These are phyloP conservation scores for Armadillidium nasatum DNA, from an alignment of 1,140 invertebrate genomes.

Conservation along the genomic window DNA sequence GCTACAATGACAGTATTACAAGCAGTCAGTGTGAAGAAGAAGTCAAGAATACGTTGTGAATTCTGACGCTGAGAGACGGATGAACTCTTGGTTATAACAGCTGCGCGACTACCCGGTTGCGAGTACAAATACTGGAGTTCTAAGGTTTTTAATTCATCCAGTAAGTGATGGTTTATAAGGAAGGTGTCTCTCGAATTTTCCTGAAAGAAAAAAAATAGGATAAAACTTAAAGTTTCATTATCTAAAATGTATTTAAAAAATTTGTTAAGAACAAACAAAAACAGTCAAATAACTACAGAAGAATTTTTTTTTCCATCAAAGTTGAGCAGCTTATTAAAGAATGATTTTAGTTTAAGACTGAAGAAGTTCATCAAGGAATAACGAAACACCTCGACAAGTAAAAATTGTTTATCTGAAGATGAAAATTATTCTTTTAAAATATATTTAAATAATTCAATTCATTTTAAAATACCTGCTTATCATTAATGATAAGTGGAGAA, in stretches of 20 bases:
- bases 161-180: slow-evolving; percentile 61
- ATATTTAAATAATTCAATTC: background rate
- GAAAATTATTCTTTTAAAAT: background rate
- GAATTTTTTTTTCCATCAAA: too few relatives aligned
- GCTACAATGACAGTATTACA: slow-evolving; percentile 96
- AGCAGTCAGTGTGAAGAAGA: slow-evolving; percentile 82
- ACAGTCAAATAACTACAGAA: too few relatives aligned
- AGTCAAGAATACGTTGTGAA: slow-evolving; percentile 69
- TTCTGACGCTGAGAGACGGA: background rate
- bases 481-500: slow-evolving; percentile 23
- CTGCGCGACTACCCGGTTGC: slow-evolving; percentile 21
- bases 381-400: too few relatives aligned
- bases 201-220: background rate
- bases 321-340: too few relatives aligned
- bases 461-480: slow-evolving; percentile 11
- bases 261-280: too few relatives aligned
- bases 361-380: too few relatives aligned
- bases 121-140: slow-evolving; percentile 42
- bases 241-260: too few relatives aligned
- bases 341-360: too few relatives aligned
- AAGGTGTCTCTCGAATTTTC: slow-evolving; percentile 49
- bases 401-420: background rate
- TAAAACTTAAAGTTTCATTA: too few relatives aligned
- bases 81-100: background rate
- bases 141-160: slow-evolving; percentile 59